Base-by-base conservation (phyloP, 2,113 vertebrate genomes). In the Limanda limanda region DNA sequence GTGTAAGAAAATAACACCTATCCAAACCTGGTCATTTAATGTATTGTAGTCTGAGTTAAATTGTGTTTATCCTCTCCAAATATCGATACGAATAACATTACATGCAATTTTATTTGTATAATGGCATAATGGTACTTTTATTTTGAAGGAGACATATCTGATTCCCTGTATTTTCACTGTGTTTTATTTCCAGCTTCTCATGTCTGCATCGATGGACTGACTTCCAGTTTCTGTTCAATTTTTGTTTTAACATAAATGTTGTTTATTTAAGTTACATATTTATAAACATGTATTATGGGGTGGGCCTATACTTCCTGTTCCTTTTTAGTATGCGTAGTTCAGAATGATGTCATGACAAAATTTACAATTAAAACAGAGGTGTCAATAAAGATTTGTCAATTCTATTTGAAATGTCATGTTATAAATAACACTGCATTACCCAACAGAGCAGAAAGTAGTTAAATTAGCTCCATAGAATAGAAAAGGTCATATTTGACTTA, bases 121-220 rank as follows among this genome's bases (percentile, higher is more conserved):
- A 9, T 40, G 35, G 20, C 20, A 9, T 23, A 55, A 13, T 15
- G 27, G 47, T 20, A 14, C 52, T 61, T 81, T 83, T 81, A 87
- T 71, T 81, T 78, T 85, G 78, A 68, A 87, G 61, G 23, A 42
- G 5, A 9, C 0, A 1, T 10, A 1, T 0, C 2, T 24, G 1
- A 10, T 45, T 67, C 31, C 21, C 5, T 5, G 2, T 47, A 2
- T 51, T 42, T 14, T 24, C 23, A 3, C 62, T 40, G 3, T 60
- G 1, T 40, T 24, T 23, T 71, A 4, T 51, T 18, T 83, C 7
- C 42, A 12, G 1, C 15, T 74, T 78, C 20, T 15, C 4, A 42
- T 11, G 47, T 11, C 12, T 45, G 27, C 15, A n/a, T 14, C 10
- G n/a, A 60, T 23, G 7, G 3, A n/a, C 17, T 25, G 1, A 11